Evolutionary conservation across 2,888 invertebrate genomes (phyloP).

Genomic region (Exocentrus adspersus): DNA sequence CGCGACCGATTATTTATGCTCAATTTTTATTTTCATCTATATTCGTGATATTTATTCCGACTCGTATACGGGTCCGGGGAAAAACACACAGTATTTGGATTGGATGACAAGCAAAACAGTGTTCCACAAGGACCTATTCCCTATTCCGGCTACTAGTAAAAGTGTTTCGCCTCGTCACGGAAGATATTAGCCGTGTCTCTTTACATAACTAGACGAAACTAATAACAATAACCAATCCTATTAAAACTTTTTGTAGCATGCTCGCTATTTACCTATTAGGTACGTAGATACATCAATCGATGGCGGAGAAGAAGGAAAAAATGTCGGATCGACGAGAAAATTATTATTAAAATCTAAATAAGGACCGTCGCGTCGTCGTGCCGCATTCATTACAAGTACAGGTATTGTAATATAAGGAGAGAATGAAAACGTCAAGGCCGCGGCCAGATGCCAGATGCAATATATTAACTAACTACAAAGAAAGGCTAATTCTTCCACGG

Average conservation of each 20-base stretch:
- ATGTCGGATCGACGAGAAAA: slow-evolving; percentile 9
- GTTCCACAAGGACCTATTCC: too few relatives aligned
- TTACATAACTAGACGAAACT: slow-evolving; percentile 1
- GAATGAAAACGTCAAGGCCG: slow-evolving; percentile 32
- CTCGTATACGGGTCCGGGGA: background rate
- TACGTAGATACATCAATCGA: background rate
- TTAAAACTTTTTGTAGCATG: background rate
- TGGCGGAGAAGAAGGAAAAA: background rate
- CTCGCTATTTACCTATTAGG: background rate
- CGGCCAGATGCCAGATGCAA: slow-evolving; percentile 45
- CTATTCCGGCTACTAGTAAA: too few relatives aligned
- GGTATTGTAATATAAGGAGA: too few relatives aligned
- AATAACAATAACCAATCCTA: slow-evolving; percentile 1
- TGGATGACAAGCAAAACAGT: too few relatives aligned
- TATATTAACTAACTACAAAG: slow-evolving; percentile 48
- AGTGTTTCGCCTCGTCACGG: too few relatives aligned
- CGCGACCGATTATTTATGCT: background rate
- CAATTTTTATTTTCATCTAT: background rate
- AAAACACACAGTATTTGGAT: too few relatives aligned
- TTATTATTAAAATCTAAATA: slow-evolving; percentile 28
- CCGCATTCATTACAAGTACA: slow-evolving; percentile 19
- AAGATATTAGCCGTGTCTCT: background rate
- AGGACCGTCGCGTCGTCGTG: slow-evolving; percentile 11
- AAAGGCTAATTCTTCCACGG: slow-evolving; percentile 59
- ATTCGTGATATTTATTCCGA: too few relatives aligned